Conservation (phyloP, 92 coral and sea anemone genomes). For the Montipora capitata region DNA sequence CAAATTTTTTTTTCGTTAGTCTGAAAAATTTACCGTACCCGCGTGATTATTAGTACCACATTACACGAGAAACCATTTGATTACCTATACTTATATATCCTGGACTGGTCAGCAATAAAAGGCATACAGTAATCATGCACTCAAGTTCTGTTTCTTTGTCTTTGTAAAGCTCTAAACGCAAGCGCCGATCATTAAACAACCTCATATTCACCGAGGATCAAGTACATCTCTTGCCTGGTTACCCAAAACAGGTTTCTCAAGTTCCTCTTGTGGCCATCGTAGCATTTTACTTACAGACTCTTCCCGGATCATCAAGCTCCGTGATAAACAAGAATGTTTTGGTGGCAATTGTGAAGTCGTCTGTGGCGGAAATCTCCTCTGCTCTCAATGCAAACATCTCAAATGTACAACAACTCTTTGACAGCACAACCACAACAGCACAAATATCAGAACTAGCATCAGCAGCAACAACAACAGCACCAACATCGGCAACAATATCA, state of each 20-base stretch:
- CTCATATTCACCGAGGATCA: background rate
- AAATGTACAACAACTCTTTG: background rate
- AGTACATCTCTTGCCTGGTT: background rate
- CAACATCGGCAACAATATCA: too few species aligned
- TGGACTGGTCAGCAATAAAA: too few species aligned
- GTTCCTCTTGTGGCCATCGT: background rate
- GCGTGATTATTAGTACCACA: too few species aligned
- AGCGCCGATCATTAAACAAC: background rate
- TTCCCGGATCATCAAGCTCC: conserved; percentile 24
- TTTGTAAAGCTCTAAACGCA: background rate
- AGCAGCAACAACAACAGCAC: too few species aligned
- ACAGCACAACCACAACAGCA: too few species aligned
- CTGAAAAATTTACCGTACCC: too few species aligned
- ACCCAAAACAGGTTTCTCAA: background rate
- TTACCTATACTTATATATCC: too few species aligned
- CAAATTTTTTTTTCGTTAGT: too few species aligned
- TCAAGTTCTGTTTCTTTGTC: background rate
- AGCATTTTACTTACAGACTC: conserved; percentile 45
- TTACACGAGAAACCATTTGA: too few species aligned
- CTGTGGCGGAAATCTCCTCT: conserved; percentile 21
- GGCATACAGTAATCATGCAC: too few species aligned
- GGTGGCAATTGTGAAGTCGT: conserved; percentile 20
- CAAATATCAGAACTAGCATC: background rate
- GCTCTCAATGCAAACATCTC: conserved; percentile 50
- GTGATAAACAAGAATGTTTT: conserved; percentile 20